These are phyloP conservation scores for Lepidurus couesii DNA, from an alignment of 1,140 invertebrate genomes.

Conservation along the genomic window DNA sequence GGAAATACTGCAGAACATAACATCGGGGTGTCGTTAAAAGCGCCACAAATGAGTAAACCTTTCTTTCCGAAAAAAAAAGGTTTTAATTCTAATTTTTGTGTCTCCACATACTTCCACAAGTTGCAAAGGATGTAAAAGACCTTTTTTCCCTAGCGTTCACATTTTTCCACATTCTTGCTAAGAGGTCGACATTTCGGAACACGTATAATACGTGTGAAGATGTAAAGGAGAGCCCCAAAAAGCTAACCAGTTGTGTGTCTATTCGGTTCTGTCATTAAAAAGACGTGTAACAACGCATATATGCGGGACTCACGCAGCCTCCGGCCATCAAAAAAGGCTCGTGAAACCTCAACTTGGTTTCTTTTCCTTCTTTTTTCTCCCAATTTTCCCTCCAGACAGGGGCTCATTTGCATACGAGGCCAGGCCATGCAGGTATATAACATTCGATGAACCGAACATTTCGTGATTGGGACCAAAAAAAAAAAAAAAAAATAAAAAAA, in stretches of 20 bases:
- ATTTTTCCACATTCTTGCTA: no score
- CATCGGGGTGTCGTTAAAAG: not conserved
- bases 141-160: no score
- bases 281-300: not conserved
- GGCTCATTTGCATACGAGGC: constrained; percentile 8
- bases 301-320: not conserved
- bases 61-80: no score
- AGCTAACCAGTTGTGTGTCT: constrained; percentile 2
- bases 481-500: not conserved
- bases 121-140: no score
- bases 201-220: not conserved
- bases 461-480: not conserved
- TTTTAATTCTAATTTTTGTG: no score
- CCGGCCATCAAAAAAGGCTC: constrained; percentile 2
- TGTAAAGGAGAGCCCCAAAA: not conserved
- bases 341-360: not conserved
- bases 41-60: not conserved
- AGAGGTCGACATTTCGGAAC: not conserved
- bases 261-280: not conserved
- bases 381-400: not conserved
- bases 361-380: constrained; percentile 10
- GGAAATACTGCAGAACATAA: not conserved
- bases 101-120: no score
- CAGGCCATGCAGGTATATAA: constrained; percentile 14
- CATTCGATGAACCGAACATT: constrained; percentile 10